These are phyloP conservation scores for Chymomyza costata DNA, from an alignment of 1,140 invertebrate species.

Conservation along the genomic window DNA sequence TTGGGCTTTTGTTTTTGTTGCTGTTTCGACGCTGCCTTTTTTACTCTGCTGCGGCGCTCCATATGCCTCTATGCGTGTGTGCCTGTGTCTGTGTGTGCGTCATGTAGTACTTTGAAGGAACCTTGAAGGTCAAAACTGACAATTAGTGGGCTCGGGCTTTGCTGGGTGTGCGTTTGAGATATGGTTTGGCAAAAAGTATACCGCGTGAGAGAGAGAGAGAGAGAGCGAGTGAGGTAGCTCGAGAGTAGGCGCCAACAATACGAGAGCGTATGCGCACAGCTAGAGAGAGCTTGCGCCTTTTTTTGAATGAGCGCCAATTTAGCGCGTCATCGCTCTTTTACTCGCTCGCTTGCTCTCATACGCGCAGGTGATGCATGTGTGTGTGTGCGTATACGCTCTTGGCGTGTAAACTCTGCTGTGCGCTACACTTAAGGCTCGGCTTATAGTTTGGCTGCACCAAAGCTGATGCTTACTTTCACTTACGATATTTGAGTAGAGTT, in stretches of 20 bases:
- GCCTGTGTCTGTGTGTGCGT: constrained; percentile 18
- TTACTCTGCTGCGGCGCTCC: constrained; percentile 13
- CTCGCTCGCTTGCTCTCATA: too few species aligned
- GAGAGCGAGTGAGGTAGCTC: neutral
- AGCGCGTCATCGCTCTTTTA: too few species aligned
- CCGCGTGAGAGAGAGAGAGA: neutral
- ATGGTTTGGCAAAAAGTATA: constrained; percentile 15
- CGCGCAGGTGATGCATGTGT: too few species aligned
- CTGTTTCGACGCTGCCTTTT: constrained; percentile 11
- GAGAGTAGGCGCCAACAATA: neutral
- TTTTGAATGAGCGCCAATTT: neutral
- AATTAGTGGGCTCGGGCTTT: constrained; percentile 55
- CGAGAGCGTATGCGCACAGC: neutral
- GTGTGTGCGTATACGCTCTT: too few species aligned
- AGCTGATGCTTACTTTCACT: too few species aligned
- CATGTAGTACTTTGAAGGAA: constrained; percentile 72
- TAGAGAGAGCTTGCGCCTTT: neutral
- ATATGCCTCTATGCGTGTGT: constrained; percentile 18
- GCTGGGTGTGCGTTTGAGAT: constrained; percentile 34
- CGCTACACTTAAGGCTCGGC: too few species aligned
- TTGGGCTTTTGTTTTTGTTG: neutral
- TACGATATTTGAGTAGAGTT: too few species aligned
- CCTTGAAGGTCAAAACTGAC: constrained; percentile 75
- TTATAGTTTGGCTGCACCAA: too few species aligned
- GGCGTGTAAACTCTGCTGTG: too few species aligned